Conservation (phyloP, 2,113 vertebrate genomes). For the Micronisus gabar region DNA sequence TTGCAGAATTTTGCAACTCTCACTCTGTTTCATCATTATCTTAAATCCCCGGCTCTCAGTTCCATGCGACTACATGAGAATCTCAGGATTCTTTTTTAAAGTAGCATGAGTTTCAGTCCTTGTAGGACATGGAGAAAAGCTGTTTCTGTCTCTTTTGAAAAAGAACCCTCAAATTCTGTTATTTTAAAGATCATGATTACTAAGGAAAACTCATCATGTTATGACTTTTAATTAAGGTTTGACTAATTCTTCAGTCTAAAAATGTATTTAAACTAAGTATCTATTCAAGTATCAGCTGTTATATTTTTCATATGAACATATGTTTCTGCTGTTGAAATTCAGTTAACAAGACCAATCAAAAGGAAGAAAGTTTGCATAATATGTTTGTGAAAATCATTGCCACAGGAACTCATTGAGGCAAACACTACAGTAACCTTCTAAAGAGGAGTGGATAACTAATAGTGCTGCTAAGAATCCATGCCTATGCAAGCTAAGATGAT, state of each 20-base stretch:
- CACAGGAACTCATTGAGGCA: neutral
- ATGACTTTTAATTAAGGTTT: neutral
- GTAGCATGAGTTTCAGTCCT: neutral
- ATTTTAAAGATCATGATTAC: neutral
- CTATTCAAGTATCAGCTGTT: neutral
- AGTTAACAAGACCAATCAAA: neutral
- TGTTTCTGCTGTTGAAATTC: neutral
- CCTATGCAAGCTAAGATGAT: conserved; percentile 45
- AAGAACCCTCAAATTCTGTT: neutral
- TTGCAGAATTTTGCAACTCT: neutral
- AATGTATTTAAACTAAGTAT: neutral
- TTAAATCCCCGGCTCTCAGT: neutral
- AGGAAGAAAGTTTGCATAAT: neutral
- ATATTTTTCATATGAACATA: neutral
- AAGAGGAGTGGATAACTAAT: conserved; percentile 31
- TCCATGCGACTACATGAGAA: neutral
- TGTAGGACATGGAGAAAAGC: neutral
- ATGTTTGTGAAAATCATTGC: conserved; percentile 4
- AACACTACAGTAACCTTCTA: neutral
- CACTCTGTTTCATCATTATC: neutral
- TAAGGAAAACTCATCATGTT: neutral
- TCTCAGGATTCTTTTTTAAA: neutral
- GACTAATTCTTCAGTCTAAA: neutral
- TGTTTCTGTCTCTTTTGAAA: neutral
- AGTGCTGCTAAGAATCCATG: conserved; percentile 23